Percentiles rank a stretch among this genome's conserved stretches.
Conservation (phyloP, 2,888 invertebrate species). For the Acheta domesticus region DNA sequence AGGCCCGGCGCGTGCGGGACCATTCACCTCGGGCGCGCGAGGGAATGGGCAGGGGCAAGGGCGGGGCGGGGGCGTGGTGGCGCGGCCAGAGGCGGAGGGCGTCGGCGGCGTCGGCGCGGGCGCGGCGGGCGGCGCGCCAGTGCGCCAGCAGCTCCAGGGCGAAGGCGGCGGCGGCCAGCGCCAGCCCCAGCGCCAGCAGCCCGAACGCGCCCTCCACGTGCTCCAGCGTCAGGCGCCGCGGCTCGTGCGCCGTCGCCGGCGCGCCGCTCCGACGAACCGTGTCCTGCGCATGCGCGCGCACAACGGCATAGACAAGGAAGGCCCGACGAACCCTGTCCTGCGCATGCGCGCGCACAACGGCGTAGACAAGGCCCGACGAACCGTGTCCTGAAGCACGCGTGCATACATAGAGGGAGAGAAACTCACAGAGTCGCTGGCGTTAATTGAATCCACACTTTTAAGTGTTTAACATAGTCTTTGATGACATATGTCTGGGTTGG, state of each 20-base stretch:
- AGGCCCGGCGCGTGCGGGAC: background rate
- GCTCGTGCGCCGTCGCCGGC: background rate
- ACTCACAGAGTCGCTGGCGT: too few relatives aligned
- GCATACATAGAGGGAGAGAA: too few relatives aligned
- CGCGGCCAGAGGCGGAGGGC: background rate
- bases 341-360: background rate
- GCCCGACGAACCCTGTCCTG: constrained; percentile 24
- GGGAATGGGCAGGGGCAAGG: background rate
- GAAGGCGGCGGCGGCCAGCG: constrained; percentile 20
- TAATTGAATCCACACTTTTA: too few relatives aligned
- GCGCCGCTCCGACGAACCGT: constrained; percentile 23
- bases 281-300: constrained; percentile 21
- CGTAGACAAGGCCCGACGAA: background rate
- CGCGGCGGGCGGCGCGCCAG: background rate
- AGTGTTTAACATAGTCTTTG: too few relatives aligned
- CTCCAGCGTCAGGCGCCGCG: constrained; percentile 22
- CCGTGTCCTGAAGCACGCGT: too few relatives aligned
- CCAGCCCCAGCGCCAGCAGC: constrained; percentile 26
- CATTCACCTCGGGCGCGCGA: too few relatives aligned
- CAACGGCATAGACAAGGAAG: background rate
- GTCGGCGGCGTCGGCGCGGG: background rate
- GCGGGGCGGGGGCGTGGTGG: background rate
- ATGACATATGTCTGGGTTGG: too few relatives aligned
- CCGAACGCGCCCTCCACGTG: constrained; percentile 30
- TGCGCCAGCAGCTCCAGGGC: constrained; percentile 20